phyloP scores from a whole-genome alignment of 2,113 vertebrate genomes.

The Oncorhynchus masou region DNA sequence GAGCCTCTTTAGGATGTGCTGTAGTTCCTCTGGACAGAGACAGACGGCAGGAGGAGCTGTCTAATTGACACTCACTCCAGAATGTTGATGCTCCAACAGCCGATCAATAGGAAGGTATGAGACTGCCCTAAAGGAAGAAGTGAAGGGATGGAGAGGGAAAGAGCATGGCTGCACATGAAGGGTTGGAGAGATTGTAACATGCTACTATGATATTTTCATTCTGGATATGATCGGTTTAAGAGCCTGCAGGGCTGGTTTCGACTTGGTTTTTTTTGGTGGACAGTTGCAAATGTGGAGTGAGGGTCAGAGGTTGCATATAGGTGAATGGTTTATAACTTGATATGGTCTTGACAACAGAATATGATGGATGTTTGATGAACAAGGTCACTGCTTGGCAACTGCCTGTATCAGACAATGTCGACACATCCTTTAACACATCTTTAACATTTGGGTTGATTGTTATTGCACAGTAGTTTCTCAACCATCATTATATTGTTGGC shows the following conservation, averaged over 20 bases:
- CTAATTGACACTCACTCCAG: constrained; percentile 66
- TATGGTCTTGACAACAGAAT: background rate
- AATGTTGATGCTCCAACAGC: constrained; percentile 55
- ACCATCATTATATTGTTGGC: no score
- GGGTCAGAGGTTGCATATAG: background rate
- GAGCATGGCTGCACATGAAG: background rate
- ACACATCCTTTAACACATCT: no score
- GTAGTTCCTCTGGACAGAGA: constrained; percentile 23
- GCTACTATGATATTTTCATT: no score
- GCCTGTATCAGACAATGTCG: constrained; percentile 6
- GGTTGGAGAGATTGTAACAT: no score
- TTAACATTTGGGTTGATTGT: no score
- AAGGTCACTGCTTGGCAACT: background rate
- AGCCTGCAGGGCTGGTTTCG: background rate
- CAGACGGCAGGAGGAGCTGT: constrained; percentile 57
- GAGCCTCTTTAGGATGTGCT: constrained; percentile 42
- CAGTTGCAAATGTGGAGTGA: background rate
- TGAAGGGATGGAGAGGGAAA: constrained; percentile 40
- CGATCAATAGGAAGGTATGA: constrained; percentile 65
- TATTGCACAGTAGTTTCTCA: no score
- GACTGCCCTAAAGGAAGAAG: constrained; percentile 52
- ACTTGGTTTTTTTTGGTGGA: background rate
- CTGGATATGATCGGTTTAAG: no score
- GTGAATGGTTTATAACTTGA: background rate
- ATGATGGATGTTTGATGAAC: background rate